Base-by-base conservation (phyloP, 1,140 invertebrate genomes). In the Atta cephalotes region DNA sequence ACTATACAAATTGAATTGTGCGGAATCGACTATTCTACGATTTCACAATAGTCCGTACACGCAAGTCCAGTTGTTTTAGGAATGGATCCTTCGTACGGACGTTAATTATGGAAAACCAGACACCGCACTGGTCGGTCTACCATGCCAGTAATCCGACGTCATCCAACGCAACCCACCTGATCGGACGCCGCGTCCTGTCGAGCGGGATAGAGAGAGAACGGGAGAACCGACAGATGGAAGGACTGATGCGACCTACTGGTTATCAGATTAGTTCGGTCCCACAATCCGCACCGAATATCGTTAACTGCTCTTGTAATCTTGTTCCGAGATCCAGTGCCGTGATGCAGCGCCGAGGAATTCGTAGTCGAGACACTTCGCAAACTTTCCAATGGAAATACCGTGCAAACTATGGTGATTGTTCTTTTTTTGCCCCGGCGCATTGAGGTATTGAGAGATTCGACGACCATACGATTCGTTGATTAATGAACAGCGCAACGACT, bases 1-100 rank as follows among this genome's bases (percentile, higher is more conserved):
- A 16, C 21, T 45, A 51, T 76, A 63, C 21, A 49, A 74, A 84
- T 84, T 14, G 39, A 84, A 76, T 84, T 68, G 25, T 39, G 68
- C 80, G 56, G 56, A 84, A 81, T 70, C n/a, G 49, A 16, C 65
- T 56, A 7, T 35, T 74, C 18, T 35, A 82, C 39, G 53, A 62
- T 18, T 53, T 39, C 74, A 35, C 35, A 31, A 84, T 70, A 91
- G 86, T 92, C 87, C 16, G 80, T 70, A 79, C 86, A 93, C 92
- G 77, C 80, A 70, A 81, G 81, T 90, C 87, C 85, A 85, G 88
- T 92, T 93, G 91, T 92, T 92, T 93, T 91, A 93, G 91, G 92
- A 91, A 66, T 77, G 66, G 78, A 65, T 91, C 89, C 89, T 78
- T 81, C 89, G 82, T 88, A 72, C 77, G 81, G 85, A 90, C 91